These are phyloP conservation scores for Drosophila sordidula DNA, from an alignment of 2,888 invertebrate genomes.

Conservation along the genomic window DNA sequence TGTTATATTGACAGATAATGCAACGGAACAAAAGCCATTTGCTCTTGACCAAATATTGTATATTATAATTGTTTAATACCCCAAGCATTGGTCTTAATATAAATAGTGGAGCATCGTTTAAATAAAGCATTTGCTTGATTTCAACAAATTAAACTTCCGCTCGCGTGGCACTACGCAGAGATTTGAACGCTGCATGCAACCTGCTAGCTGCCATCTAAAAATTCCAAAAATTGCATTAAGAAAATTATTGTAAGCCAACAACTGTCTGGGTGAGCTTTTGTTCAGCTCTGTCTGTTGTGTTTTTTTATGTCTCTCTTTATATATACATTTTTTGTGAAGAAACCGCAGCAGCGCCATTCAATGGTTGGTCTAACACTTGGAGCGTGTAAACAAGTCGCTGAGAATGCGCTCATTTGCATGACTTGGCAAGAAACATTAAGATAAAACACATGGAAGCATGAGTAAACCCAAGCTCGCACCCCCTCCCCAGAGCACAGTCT, in stretches of 20 bases:
- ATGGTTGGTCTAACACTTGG: conserved; percentile 4
- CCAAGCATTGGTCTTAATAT: conserved; percentile 16
- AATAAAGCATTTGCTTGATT: conserved; percentile 15
- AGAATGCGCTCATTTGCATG: conserved; percentile 69
- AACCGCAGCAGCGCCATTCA: conserved; percentile 7
- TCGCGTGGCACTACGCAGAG: conserved; percentile 48
- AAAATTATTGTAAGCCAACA: conserved; percentile 11
- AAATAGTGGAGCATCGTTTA: neutral
- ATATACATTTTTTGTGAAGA: conserved; percentile 8
- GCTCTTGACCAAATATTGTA: conserved; percentile 55
- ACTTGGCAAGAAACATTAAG: conserved; percentile 62
- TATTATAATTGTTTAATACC: conserved; percentile 20
- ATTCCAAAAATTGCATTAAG: conserved; percentile 35
- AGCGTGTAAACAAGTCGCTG: conserved; percentile 47
- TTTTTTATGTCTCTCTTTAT: conserved; percentile 12
- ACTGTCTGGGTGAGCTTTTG: conserved; percentile 15
- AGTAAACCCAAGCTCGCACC: conserved; percentile 54
- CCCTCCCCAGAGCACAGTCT: conserved; percentile 2
- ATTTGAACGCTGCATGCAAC: conserved; percentile 14
- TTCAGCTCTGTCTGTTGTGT: conserved; percentile 19
- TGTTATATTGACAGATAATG: conserved; percentile 58
- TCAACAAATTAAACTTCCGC: conserved; percentile 49
- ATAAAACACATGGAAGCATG: conserved; percentile 44
- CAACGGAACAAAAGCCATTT: conserved; percentile 63
- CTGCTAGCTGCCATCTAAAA: conserved; percentile 22